Base-by-base conservation (phyloP, 2,113 vertebrate species). In the Sinocyclocheilus maitianheensis region DNA sequence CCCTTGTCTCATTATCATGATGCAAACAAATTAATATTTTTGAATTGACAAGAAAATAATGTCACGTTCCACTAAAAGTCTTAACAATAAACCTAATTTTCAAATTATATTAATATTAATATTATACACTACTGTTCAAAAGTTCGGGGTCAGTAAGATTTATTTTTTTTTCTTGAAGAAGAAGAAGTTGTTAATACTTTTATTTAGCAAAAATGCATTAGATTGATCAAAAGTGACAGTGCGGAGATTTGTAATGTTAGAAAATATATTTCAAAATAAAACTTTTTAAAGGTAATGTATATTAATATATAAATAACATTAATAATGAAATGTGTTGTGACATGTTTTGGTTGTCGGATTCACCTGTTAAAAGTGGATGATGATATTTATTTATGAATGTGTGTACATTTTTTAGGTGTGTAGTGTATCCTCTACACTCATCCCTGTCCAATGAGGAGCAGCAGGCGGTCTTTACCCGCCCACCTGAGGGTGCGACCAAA, bases 401-500 rank as follows among this genome's bases (percentile, higher is more conserved):
- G 7, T 81, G 26, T 90, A 30, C 86, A 53, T 92, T 90, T 81
- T 62, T 62, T 89, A 99, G 98, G 80, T 99, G 98, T 89, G 93
- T 95, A 34, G 96, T 99, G 84, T 97, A 97, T 91, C 98, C 97
- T 0, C 96, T 99, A 26, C 98, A 99, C 91, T 99, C 98, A 0
- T 97, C 97, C 0, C 90, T 99, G 78, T 96, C 97, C 84, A 99
- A 96, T 87, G 98, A 99, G 88, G 98, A 99, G 46, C 98, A 99
- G 90, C 97, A 99, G 90, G 95, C 95, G 0, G 97, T 99, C 84
- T 99, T 99, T 91, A 92, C 93, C 67, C 96, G 95, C 3, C 97
- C 97, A 51, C 96, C 96, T 0, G 79, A 91, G 0, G 98, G 97
- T 10, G 94, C 97, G 77, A 97, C 91, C 37, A 99, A 99, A 92